phyloP scores from a whole-genome alignment of 2,888 invertebrate species.

The Aporophyla nigra region DNA sequence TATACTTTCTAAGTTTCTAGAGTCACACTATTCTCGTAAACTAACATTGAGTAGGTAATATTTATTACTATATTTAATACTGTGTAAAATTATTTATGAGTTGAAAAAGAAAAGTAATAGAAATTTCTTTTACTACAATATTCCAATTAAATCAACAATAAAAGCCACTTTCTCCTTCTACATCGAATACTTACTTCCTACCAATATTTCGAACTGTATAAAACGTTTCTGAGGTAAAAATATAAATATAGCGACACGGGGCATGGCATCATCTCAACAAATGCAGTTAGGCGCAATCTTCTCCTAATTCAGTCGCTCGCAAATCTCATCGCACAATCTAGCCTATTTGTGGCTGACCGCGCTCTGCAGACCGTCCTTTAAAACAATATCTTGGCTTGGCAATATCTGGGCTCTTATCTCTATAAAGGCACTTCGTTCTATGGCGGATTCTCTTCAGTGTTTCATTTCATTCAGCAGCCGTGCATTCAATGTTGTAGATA shows the following conservation, averaged over 20 bases:
- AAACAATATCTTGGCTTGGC: constrained; percentile 71
- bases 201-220: constrained; percentile 19
- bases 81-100: neutral
- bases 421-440: constrained; percentile 23
- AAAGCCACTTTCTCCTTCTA: neutral
- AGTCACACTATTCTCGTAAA: neutral
- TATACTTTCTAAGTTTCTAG: neutral
- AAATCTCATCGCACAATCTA: constrained; percentile 76
- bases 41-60: neutral
- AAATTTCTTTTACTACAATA: neutral
- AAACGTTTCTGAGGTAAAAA: constrained; percentile 36
- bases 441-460: constrained; percentile 27
- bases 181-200: neutral
- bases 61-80: neutral
- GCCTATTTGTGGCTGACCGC: constrained; percentile 72
- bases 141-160: constrained; percentile 1
- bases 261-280: constrained; percentile 71
- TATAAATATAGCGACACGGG: constrained; percentile 48
- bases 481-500: neutral
- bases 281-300: constrained; percentile 84
- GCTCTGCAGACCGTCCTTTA: constrained; percentile 32
- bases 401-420: constrained; percentile 45
- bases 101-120: neutral
- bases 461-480: constrained; percentile 17
- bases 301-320: constrained; percentile 75